phyloP scores from a whole-genome alignment of 2,888 invertebrate genomes.

The Lordiphosa andalusiaca region DNA sequence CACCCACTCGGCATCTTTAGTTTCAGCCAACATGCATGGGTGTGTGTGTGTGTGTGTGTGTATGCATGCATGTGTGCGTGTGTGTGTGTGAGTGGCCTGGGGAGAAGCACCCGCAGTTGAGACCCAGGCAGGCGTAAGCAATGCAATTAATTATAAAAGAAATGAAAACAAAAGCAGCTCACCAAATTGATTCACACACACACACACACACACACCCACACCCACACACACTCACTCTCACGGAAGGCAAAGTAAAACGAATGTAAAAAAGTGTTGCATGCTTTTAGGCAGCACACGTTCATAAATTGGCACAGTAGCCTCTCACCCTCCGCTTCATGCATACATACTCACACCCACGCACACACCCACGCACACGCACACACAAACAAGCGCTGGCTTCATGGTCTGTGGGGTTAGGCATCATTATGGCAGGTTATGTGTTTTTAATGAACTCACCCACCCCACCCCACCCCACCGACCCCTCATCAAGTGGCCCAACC shows the following conservation, averaged over 20 bases:
- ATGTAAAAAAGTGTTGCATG: constrained; percentile 59
- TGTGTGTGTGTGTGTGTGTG: constrained; percentile 18
- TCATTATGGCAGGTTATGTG: constrained; percentile 63
- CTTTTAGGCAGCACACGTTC: constrained; percentile 57
- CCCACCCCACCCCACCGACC: constrained; percentile 3
- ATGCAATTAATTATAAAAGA: constrained; percentile 71
- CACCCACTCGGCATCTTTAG: not conserved
- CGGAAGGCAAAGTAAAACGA: constrained; percentile 12
- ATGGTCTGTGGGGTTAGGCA: constrained; percentile 18
- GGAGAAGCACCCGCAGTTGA: constrained; percentile 39
- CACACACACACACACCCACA: constrained; percentile 11
- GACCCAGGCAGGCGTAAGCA: constrained; percentile 61
- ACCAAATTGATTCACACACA: constrained; percentile 58
- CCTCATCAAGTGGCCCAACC: constrained; percentile 11
- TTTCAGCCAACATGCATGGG: not conserved
- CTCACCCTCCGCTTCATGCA: no score
- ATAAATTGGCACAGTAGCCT: constrained; percentile 46
- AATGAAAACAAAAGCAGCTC: constrained; percentile 66
- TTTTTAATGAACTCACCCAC: constrained; percentile 59
- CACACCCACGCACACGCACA: constrained; percentile 5
- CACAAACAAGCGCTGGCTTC: constrained; percentile 15
- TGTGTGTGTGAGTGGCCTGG: constrained; percentile 17
- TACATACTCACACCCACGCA: not conserved
- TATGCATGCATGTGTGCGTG: not conserved
- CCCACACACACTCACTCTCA: constrained; percentile 2